phyloP scores from a whole-genome alignment of 1,140 invertebrate species.

The Nephila pilipes region DNA sequence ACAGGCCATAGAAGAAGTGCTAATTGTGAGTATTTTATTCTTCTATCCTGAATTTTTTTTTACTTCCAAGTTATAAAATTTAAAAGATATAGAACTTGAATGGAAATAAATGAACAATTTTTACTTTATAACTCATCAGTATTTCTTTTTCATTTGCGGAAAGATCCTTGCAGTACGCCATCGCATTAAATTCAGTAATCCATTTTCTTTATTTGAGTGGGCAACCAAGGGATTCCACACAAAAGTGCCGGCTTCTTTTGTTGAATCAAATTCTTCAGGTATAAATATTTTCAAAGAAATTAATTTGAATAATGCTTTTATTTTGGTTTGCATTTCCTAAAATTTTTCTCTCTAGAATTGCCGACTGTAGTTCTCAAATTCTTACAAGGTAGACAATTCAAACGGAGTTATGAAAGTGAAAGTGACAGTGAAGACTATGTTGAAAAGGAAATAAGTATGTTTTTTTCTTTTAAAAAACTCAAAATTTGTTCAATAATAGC shows the following conservation, averaged over 20 bases:
- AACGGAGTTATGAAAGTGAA: neutral
- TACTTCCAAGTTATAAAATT: neutral
- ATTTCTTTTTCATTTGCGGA: neutral
- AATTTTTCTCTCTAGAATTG: neutral
- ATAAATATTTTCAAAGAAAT: neutral
- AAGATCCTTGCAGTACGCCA: neutral
- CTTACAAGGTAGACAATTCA: neutral
- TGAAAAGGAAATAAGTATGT: constrained; percentile 2
- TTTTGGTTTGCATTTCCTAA: neutral
- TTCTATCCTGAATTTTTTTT: neutral
- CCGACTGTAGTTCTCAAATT: neutral
- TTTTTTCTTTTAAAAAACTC: neutral
- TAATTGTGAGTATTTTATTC: neutral
- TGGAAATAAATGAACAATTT: neutral
- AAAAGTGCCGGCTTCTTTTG: neutral
- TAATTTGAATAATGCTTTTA: neutral
- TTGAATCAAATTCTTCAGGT: neutral
- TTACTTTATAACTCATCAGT: neutral
- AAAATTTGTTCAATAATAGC: neutral
- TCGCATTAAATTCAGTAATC: neutral
- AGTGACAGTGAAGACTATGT: neutral
- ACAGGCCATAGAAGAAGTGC: neutral
- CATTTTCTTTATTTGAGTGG: constrained; percentile 20
- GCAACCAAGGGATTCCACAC: neutral
- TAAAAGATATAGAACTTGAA: neutral